Evolutionary conservation across 2,888 invertebrate species (phyloP).

Genomic region (Eurois occulta): DNA sequence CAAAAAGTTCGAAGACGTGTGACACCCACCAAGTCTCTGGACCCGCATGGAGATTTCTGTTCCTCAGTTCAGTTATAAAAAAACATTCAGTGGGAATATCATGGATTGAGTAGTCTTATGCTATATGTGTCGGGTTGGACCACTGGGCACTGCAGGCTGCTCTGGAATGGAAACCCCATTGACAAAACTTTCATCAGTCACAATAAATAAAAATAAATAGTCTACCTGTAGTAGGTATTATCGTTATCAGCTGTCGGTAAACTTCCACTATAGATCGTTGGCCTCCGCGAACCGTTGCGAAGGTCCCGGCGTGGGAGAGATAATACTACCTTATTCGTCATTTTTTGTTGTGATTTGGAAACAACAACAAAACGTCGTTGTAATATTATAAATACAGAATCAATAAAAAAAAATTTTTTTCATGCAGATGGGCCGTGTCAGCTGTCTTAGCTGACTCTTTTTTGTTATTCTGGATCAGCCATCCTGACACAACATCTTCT

Average conservation of each 20-base stretch:
- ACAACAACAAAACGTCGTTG: not conserved
- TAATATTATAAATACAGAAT: not conserved
- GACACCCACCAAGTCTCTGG: too few species aligned
- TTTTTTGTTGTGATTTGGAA: conserved; percentile 28
- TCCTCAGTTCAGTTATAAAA: too few species aligned
- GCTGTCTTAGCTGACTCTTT: not conserved
- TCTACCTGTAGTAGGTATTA: not conserved
- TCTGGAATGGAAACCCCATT: not conserved
- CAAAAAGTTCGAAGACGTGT: too few species aligned
- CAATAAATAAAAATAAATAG: not conserved
- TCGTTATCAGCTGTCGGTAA: conserved; percentile 45
- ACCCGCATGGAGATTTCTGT: too few species aligned
- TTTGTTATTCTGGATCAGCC: too few species aligned
- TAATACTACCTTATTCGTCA: conserved; percentile 33
- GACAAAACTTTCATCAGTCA: not conserved
- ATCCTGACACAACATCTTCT: too few species aligned
- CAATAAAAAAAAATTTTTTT: not conserved
- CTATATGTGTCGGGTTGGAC: too few species aligned
- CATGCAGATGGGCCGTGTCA: not conserved
- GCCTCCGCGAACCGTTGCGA: conserved; percentile 46
- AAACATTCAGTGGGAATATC: too few species aligned
- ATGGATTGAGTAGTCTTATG: too few species aligned
- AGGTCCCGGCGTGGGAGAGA: conserved; percentile 46
- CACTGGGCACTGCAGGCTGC: too few species aligned
- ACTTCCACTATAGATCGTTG: conserved; percentile 53